These are phyloP conservation scores for Chelonoidis abingdonii DNA, from an alignment of 2,113 vertebrate genomes.

Conservation along the genomic window DNA sequence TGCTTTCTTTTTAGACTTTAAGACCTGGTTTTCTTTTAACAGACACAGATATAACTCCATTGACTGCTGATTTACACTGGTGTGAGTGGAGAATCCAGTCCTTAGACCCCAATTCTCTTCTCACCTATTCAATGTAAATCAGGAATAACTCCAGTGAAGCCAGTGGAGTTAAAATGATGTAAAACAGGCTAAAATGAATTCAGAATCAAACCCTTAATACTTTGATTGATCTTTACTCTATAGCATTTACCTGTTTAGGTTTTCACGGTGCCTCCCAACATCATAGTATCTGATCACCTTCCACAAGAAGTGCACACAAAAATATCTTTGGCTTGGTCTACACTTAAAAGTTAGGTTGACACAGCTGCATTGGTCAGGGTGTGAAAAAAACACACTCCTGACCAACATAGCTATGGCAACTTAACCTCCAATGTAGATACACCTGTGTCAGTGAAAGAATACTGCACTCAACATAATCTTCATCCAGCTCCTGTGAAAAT, in stretches of 20 bases:
- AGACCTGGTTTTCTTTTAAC: slow-evolving; percentile 12
- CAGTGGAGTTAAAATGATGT: background rate
- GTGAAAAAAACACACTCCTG: too few relatives aligned
- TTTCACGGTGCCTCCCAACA: too few relatives aligned
- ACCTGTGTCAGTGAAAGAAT: background rate
- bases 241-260: background rate
- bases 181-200: background rate
- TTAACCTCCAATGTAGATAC: background rate
- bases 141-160: background rate
- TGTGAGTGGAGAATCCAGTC: background rate
- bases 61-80: slow-evolving; percentile 11
- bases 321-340: background rate
- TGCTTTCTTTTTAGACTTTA: slow-evolving; percentile 20
- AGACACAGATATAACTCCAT: background rate
- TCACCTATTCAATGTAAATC: background rate
- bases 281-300: background rate
- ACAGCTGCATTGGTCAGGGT: too few relatives aligned
- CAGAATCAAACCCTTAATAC: background rate
- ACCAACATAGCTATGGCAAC: background rate
- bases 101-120: background rate
- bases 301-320: background rate
- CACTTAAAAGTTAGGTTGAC: background rate
- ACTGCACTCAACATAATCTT: background rate
- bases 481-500: background rate
- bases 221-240: background rate